Evolutionary conservation across 2,113 vertebrate genomes (phyloP).

Genomic region (Protobothrops flavoviridis): DNA sequence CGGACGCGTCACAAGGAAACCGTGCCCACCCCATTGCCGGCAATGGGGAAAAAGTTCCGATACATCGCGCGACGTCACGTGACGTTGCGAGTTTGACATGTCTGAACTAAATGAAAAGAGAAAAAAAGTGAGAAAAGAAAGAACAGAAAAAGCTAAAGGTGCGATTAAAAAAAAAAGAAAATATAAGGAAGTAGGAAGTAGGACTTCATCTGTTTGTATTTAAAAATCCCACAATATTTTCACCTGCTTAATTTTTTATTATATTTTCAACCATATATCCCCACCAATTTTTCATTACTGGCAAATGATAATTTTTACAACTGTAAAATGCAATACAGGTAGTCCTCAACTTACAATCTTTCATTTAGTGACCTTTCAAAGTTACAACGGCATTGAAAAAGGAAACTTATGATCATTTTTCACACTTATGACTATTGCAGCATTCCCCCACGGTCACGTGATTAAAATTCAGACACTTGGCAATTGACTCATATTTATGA

Average conservation of each 20-base stretch:
- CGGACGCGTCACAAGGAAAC: too few relatives aligned
- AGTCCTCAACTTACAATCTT: neutral
- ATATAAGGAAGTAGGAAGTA: neutral
- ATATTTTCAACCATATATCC: neutral
- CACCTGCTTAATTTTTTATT: neutral
- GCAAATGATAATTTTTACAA: neutral
- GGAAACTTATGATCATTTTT: neutral
- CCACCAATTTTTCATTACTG: neutral
- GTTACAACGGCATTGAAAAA: neutral
- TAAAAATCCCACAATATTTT: neutral
- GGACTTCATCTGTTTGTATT: neutral
- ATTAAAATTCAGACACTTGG: neutral
- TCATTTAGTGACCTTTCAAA: neutral
- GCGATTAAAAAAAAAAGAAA: neutral
- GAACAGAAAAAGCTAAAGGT: neutral
- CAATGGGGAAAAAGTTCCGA: too few relatives aligned
- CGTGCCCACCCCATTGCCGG: too few relatives aligned
- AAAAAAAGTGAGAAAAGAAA: neutral
- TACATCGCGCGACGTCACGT: too few relatives aligned
- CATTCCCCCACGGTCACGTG: neutral
- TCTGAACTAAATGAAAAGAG: neutral
- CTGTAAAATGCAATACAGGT: neutral
- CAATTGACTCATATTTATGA: neutral
- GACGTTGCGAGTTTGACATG: too few relatives aligned
- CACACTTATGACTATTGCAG: neutral